Conservation (phyloP, 2,888 invertebrate genomes). For the Syrphus vitripennis region DNA sequence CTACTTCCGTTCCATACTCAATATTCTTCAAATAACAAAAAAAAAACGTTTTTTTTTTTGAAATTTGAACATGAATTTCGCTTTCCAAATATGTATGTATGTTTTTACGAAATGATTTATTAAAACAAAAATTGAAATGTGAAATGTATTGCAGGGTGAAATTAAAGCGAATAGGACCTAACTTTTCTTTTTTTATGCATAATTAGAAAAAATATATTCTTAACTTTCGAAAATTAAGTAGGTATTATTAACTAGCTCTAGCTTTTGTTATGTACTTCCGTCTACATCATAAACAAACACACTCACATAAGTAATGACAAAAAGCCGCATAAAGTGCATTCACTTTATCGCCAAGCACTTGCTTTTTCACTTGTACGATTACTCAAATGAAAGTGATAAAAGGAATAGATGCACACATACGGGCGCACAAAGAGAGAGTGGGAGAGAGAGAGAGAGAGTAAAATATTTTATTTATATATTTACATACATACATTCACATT, state of each 20-base stretch:
- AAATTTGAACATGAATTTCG: no score
- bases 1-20: background rate
- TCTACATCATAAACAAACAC: slow-evolving; percentile 20
- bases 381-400: slow-evolving; percentile 67
- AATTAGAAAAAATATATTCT: background rate
- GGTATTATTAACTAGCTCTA: background rate
- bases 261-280: background rate
- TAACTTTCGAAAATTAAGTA: no score
- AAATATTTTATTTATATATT: background rate
- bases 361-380: slow-evolving; percentile 62
- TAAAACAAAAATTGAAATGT: background rate
- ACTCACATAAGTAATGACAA: slow-evolving; percentile 4
- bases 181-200: background rate
- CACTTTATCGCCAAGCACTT: slow-evolving; percentile 56
- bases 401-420: background rate
- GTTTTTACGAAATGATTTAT: background rate
- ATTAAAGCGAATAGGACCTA: background rate
- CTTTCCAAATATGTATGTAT: no score
- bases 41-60: no score
- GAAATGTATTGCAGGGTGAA: no score
- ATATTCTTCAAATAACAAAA: background rate
- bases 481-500: slow-evolving; percentile 14
- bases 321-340: slow-evolving; percentile 60
- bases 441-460: slow-evolving; percentile 1
- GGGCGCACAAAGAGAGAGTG: background rate